These are phyloP conservation scores for Ficedula albicollis DNA, from an alignment of 2,797 vertebrate species.

Conservation along the genomic window DNA sequence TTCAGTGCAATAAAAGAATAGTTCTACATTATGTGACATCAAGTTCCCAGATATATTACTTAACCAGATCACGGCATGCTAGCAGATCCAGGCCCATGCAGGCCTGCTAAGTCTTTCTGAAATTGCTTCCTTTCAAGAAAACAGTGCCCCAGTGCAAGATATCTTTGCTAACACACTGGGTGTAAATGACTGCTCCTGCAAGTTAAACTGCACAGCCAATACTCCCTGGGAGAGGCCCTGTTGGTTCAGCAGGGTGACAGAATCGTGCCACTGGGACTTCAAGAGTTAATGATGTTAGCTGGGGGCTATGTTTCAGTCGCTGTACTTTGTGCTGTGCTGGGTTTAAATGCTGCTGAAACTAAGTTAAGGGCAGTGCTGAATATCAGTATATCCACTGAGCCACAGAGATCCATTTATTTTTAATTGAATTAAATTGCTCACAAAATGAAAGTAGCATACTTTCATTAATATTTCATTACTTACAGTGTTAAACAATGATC, in stretches of 20 bases:
- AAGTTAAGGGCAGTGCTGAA: conserved; percentile 72
- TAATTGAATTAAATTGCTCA: conserved; percentile 87
- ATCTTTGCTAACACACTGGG: conserved; percentile 61
- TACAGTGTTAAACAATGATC: conserved; percentile 81
- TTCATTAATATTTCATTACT: conserved; percentile 85
- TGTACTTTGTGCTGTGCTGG: conserved; percentile 55
- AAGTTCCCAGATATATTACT: conserved; percentile 66
- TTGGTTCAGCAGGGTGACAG: neutral
- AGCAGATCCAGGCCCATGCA: conserved; percentile 39
- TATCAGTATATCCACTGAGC: conserved; percentile 78
- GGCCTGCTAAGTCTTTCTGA: conserved; percentile 56
- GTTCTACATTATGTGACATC: conserved; percentile 43
- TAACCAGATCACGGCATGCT: conserved; percentile 43
- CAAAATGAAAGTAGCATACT: conserved; percentile 83
- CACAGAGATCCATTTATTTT: conserved; percentile 84
- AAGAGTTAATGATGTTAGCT: conserved; percentile 62
- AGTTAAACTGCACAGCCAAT: conserved; percentile 34
- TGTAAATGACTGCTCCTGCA: conserved; percentile 37
- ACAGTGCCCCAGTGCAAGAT: conserved; percentile 62
- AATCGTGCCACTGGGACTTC: conserved; percentile 20
- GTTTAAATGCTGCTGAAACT: conserved; percentile 67
- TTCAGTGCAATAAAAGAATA: conserved; percentile 54
- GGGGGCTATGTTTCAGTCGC: conserved; percentile 37
- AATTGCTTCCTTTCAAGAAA: conserved; percentile 63
- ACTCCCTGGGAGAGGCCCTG: neutral